Conservation (phyloP, 2,888 invertebrate genomes). For the Hypomecis atomaria region DNA sequence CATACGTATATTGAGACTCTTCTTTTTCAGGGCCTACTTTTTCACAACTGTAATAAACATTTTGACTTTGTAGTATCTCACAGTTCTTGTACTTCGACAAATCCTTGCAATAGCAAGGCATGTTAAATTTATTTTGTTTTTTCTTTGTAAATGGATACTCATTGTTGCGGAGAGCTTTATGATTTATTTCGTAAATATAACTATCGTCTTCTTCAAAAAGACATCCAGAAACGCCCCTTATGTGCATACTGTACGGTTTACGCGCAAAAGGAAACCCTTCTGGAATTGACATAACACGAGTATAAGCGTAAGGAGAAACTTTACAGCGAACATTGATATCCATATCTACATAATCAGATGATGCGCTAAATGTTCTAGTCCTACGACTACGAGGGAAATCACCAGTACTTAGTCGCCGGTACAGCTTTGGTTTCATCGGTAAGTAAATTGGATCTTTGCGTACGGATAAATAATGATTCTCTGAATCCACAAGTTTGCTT, state of each 20-base stretch:
- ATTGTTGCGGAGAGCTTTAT: constrained; percentile 47
- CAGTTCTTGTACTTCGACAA: constrained; percentile 37
- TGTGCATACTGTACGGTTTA: constrained; percentile 53
- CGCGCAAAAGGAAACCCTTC: constrained; percentile 39
- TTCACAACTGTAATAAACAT: constrained; percentile 59
- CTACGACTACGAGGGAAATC: not conserved
- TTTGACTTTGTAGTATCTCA: constrained; percentile 45
- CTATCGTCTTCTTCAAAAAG: constrained; percentile 54
- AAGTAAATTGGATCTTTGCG: constrained; percentile 3
- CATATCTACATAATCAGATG: constrained; percentile 31
- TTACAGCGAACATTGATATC: constrained; percentile 5
- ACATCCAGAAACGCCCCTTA: constrained; percentile 62
- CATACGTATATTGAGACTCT: constrained; percentile 19
- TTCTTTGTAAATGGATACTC: constrained; percentile 60
- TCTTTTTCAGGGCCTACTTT: constrained; percentile 34
- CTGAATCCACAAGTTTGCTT: not conserved
- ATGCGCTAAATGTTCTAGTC: constrained; percentile 23
- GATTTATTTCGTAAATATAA: constrained; percentile 62
- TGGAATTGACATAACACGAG: constrained; percentile 46
- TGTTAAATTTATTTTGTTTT: constrained; percentile 52
- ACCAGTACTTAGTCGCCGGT: not conserved
- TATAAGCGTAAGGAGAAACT: constrained; percentile 6
- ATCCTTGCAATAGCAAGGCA: constrained; percentile 65
- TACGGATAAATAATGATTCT: constrained; percentile 14
- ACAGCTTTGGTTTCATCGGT: constrained; percentile 6